These are phyloP conservation scores for Centroberyx gerrardi DNA, from an alignment of 2,797 vertebrate genomes.

Conservation along the genomic window DNA sequence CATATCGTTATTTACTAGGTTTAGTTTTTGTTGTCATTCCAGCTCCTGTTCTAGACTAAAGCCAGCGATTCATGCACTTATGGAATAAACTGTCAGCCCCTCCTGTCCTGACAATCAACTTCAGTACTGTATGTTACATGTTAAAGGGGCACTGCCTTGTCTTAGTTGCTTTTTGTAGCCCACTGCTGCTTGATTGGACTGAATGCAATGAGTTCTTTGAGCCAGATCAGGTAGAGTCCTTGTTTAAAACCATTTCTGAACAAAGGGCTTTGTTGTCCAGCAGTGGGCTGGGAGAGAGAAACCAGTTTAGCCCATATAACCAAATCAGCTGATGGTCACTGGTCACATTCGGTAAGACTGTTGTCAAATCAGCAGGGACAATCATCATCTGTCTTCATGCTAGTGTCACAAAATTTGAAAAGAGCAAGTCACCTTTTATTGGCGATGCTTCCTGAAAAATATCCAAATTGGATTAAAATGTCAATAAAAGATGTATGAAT, in stretches of 20 bases:
- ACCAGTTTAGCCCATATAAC: constrained; percentile 2
- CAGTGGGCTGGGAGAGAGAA: constrained; percentile 2
- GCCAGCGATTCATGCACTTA: background rate
- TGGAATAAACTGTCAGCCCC: no score
- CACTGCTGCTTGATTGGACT: background rate
- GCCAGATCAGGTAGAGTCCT: background rate
- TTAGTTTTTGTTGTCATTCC: background rate
- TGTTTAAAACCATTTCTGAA: background rate
- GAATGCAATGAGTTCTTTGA: background rate
- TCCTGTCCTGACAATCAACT: background rate
- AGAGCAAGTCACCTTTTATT: constrained; percentile 33
- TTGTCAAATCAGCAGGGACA: background rate
- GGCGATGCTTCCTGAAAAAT: constrained; percentile 14
- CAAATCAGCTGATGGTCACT: constrained; percentile 20
- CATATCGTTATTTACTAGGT: background rate
- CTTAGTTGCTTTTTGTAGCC: background rate
- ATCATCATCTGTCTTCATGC: constrained; percentile 43
- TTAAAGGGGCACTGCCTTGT: background rate
- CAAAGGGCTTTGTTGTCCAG: background rate
- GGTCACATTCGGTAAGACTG: constrained; percentile 26
- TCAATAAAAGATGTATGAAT: background rate
- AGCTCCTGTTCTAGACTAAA: background rate
- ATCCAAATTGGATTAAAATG: constrained; percentile 24
- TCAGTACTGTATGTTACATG: background rate
- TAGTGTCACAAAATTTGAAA: constrained; percentile 40